Base-by-base conservation (phyloP, 2,888 invertebrate species). In the Stenodera caucasica region DNA sequence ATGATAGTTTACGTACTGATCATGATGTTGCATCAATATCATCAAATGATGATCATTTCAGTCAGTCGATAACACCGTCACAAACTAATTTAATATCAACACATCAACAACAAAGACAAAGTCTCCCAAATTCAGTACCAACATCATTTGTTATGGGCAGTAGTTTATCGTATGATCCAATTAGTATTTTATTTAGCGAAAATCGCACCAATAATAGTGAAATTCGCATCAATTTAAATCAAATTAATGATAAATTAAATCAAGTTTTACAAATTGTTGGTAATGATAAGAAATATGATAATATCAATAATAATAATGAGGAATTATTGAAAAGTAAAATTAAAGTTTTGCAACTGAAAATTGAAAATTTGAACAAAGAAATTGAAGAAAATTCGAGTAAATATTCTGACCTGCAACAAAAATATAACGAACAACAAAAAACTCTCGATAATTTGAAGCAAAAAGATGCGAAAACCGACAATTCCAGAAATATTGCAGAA, bases 141-240 rank as follows among this genome's bases (percentile, higher is more conserved):
- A 58, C 60, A 12, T 51, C 59, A n/a, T 35, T 59, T 51, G 30
- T 67, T 30, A 57, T 68, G 26, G 51, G 60, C 32, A 40, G 4
- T 12, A 45, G 11, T 21, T 67, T 68, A 49, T 53, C 68, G 1
- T 72, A 78, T 66, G 82, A 84, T 49, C 81, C 81, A 63, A 73
- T 85, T 45, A 84, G 84, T 65, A 78, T 86, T 67, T 80, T 88
- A 61, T 73, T 87, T 53, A 80, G 85, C 2, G 88, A 88, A 77
- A 84, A 84, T 57, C 79, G 88, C 64, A 85, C 85, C 15, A 86
- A 88, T 61, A 88, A 87, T 72, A 82, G 86, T 8, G 89, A 90
- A 76, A 77, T 89, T n/a, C 81, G 88, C 64, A 83, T 88, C 78
- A 84, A 85, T 66, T 79, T 89, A 63, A 80, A 83, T n/a, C 85